phyloP scores from a whole-genome alignment of 1,140 invertebrate species.

The Tetramorium alpestre region DNA sequence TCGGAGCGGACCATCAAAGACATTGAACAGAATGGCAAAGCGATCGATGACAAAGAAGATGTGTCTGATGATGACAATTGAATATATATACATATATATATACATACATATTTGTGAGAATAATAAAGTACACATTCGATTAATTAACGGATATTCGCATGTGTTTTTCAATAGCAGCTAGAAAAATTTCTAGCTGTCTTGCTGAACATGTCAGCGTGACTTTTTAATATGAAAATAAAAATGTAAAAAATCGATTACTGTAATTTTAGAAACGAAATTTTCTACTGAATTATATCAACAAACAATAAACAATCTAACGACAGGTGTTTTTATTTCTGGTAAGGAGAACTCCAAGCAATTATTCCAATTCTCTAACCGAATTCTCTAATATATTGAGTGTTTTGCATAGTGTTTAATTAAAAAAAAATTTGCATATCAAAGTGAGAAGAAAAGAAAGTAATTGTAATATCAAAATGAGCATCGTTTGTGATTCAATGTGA shows the following conservation, averaged over 20 bases:
- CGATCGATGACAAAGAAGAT: conserved; percentile 60
- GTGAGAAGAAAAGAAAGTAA: background rate
- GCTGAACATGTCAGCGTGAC: conserved; percentile 58
- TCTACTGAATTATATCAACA: conserved; percentile 60
- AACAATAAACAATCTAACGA: conserved; percentile 58
- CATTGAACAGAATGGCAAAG: conserved; percentile 77
- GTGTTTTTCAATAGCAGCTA: conserved; percentile 19
- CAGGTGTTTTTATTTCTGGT: background rate
- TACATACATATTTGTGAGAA: conserved; percentile 28
- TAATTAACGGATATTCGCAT: conserved; percentile 31
- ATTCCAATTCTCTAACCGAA: background rate
- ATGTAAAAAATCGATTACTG: conserved; percentile 52
- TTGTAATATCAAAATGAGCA: background rate
- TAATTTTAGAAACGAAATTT: conserved; percentile 67
- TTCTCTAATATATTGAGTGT: background rate
- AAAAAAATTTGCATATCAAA: conserved; percentile 10
- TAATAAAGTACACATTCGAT: conserved; percentile 53
- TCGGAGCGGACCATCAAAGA: conserved; percentile 80
- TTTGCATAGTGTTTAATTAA: background rate
- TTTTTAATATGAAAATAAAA: conserved; percentile 63
- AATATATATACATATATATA: conserved; percentile 42
- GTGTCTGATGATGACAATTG: conserved; percentile 79
- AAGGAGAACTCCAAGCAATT: background rate
- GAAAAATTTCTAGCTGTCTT: conserved; percentile 56
- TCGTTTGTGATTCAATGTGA: background rate